Evolutionary conservation across 2,888 invertebrate species (phyloP).

Genomic region (Polydrusus pterygomalis): DNA sequence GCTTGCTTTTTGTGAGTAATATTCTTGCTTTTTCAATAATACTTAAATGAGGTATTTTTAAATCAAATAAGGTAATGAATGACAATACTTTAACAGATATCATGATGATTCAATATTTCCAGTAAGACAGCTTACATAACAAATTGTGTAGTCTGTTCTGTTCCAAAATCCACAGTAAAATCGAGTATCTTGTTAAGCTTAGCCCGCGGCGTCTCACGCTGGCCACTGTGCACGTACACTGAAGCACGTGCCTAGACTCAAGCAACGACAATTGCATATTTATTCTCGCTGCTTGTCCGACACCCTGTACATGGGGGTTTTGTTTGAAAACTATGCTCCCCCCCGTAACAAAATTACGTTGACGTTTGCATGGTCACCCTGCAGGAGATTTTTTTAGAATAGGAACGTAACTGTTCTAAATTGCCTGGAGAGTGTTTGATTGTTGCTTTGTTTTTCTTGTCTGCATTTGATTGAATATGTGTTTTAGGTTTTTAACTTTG

Average conservation of each 20-base stretch:
- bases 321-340: constrained; percentile 42
- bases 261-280: constrained; percentile 45
- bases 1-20: too few relatives aligned
- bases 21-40: too few relatives aligned
- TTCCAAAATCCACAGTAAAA: constrained; percentile 28
- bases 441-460: constrained; percentile 19
- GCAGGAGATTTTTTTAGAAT: constrained; percentile 34
- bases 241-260: constrained; percentile 66
- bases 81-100: too few relatives aligned
- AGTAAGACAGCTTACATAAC: background rate
- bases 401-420: constrained; percentile 30
- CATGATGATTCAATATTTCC: too few relatives aligned
- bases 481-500: constrained; percentile 38
- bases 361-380: constrained; percentile 31
- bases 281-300: constrained; percentile 40
- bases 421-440: constrained; percentile 36
- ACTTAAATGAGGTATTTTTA: too few relatives aligned
- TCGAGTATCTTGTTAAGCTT: constrained; percentile 67
- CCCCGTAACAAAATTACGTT: constrained; percentile 37
- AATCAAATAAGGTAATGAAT: too few relatives aligned
- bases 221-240: constrained; percentile 64
- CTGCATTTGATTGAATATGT: constrained; percentile 38
- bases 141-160: constrained; percentile 18
- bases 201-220: constrained; percentile 61
- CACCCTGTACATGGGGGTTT: constrained; percentile 37